phyloP scores from a whole-genome alignment of 2,797 vertebrate species.

The Chromis chromis region DNA sequence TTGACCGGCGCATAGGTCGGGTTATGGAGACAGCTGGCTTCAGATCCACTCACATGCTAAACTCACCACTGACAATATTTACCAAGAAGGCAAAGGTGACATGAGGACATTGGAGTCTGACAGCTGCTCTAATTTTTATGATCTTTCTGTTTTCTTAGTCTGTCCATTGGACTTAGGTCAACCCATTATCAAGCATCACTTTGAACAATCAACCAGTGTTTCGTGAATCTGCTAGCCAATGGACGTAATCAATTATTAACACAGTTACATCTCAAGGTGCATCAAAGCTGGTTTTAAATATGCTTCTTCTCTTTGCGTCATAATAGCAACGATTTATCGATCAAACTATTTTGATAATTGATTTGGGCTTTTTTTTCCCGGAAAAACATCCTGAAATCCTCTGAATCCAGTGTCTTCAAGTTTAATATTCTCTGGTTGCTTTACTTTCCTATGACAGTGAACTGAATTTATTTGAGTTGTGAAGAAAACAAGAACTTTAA shows the following conservation, averaged over 20 bases:
- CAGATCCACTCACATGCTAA: neutral
- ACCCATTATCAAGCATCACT: neutral
- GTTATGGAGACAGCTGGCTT: conserved; percentile 30
- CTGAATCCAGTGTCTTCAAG: too few species aligned
- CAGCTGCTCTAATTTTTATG: conserved; percentile 1
- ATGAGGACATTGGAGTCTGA: neutral
- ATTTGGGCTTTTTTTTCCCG: too few species aligned
- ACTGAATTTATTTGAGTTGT: too few species aligned
- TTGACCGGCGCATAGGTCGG: conserved; percentile 8
- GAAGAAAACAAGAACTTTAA: too few species aligned
- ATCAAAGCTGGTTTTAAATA: neutral
- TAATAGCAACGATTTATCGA: too few species aligned
- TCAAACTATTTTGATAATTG: too few species aligned
- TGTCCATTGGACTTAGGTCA: neutral
- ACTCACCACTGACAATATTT: conserved; percentile 34
- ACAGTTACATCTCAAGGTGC: neutral
- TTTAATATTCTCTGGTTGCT: too few species aligned
- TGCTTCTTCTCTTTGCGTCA: neutral
- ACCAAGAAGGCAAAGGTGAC: neutral
- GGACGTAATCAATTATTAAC: neutral
- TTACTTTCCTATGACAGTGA: too few species aligned
- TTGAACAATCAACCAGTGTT: neutral
- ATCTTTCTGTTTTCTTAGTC: neutral
- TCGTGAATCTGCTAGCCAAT: neutral
- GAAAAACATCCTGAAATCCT: too few species aligned